Percentiles rank a stretch among this genome's conserved stretches.
Evolutionary conservation across 2,888 invertebrate genomes (phyloP).

Genomic region (Hemistola chrysoprasaria): DNA sequence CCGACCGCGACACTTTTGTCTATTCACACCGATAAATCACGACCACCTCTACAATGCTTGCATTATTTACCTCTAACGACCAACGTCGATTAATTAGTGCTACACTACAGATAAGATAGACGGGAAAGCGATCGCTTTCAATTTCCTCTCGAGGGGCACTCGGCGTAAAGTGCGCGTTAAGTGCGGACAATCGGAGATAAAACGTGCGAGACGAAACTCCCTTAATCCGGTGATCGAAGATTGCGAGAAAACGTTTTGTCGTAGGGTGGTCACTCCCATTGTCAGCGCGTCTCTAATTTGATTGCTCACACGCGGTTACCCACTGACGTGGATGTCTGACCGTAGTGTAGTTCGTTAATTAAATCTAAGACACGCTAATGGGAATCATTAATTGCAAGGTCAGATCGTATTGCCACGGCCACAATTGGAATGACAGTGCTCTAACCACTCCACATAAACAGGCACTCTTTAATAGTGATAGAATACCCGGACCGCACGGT

Average conservation of each 20-base stretch:
- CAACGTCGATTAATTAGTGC: slow-evolving; percentile 80
- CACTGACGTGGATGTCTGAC: slow-evolving; percentile 61
- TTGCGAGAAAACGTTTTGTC: slow-evolving; percentile 82
- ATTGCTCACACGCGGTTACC: slow-evolving; percentile 65
- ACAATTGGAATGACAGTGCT: slow-evolving; percentile 44
- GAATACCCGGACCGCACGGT: slow-evolving; percentile 37
- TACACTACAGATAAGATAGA: slow-evolving; percentile 79
- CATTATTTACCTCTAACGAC: slow-evolving; percentile 77
- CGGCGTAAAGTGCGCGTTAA: slow-evolving; percentile 80
- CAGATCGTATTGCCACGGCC: slow-evolving; percentile 41
- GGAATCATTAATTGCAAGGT: slow-evolving; percentile 63
- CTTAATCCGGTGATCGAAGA: slow-evolving; percentile 82
- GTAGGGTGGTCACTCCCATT: slow-evolving; percentile 73
- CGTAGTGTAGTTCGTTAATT: slow-evolving; percentile 68
- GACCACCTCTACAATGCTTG: slow-evolving; percentile 63
- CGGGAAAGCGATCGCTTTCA: slow-evolving; percentile 81
- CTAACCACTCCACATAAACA: slow-evolving; percentile 48
- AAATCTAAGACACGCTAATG: slow-evolving; percentile 72
- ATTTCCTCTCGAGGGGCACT: slow-evolving; percentile 81
- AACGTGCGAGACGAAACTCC: slow-evolving; percentile 80
- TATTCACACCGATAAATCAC: slow-evolving; percentile 80
- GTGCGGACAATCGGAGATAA: slow-evolving; percentile 82
- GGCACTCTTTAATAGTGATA: slow-evolving; percentile 38
- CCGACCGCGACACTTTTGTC: slow-evolving; percentile 79
- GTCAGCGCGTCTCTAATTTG: slow-evolving; percentile 75